Base-by-base conservation (phyloP, 2,113 vertebrate genomes). In the Eupsittula cactorum region DNA sequence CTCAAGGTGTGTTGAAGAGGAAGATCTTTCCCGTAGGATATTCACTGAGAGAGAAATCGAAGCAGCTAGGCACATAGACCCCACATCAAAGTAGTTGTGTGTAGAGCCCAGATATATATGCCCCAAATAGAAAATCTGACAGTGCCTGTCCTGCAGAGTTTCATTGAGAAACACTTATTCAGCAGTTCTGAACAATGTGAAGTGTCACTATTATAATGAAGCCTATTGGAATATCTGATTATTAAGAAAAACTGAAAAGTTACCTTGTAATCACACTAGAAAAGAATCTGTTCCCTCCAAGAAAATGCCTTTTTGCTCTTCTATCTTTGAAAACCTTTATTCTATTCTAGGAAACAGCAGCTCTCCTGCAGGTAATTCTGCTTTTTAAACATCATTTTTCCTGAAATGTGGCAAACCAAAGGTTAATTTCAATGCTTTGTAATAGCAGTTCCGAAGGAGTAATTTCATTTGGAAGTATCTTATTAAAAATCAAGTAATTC, bases 41-140 rank as follows among this genome's bases (percentile, higher is more conserved):
- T 37, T 82, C 31, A 29, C 37, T 67, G 46, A 31, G 23, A 74
- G 18, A 85, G 27, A 90, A 87, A 60, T 47, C 3, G n/a, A 89
- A 67, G 13, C 6, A 50, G 46, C 11, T 18, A 62, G 12, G 8
- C 17, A 20, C 7, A 28, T 0, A 49, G 31, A 53, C 10, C n/a
- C 2, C 8, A 3, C 1, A 2, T 35, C 50, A 42, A 13, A 50
- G 18, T 7, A 7, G 8, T 17, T 25, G 21, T 24, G 4, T 23
- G 12, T 2, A 62, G 9, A 64, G 7, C 14, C 15, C 59, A 53
- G 27, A 68, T 41, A 41, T 8, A 9, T 10, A 4, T 62, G 27
- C 13, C 17, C 35, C 46, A 81, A 78, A 60, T 3, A 47, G 27
- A 75, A n/a, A 75, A 47, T 1, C 12, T 55, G 27, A 29, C 29